phyloP scores from a whole-genome alignment of 1,140 invertebrate species.

The Coenobita brevimanus region DNA sequence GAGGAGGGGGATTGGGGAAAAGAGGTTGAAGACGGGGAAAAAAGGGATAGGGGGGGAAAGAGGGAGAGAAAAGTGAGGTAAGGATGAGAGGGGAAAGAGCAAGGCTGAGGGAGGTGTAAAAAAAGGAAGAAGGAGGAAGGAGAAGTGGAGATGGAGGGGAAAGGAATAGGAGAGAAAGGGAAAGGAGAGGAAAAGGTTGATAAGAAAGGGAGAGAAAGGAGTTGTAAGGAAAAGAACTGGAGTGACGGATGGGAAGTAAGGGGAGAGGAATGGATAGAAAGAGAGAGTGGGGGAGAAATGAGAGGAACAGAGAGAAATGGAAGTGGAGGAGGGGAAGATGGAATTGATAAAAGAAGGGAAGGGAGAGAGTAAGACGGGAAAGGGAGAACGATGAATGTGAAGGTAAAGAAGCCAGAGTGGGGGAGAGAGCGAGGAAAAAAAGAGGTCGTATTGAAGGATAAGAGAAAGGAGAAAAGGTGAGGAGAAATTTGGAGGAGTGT shows the following conservation, averaged over 20 bases:
- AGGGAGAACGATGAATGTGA: not conserved
- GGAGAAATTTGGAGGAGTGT: not conserved
- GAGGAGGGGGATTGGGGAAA: not conserved
- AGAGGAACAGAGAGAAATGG: not conserved
- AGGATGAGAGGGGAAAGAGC: not conserved
- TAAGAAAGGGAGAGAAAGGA: not conserved
- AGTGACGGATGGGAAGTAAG: too few species aligned
- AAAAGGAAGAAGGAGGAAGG: not conserved
- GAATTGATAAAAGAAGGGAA: too few species aligned
- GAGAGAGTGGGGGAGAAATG: not conserved
- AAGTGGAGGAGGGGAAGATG: not conserved
- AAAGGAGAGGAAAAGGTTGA: slow-evolving; percentile 1
- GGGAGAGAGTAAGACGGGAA: not conserved
- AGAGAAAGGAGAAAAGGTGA: not conserved
- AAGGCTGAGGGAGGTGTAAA: not conserved
- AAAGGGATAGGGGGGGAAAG: not conserved
- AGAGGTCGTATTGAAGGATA: not conserved
- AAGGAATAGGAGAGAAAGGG: not conserved
- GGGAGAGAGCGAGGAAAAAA: not conserved
- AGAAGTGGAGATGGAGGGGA: not conserved
- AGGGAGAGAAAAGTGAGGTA: not conserved
- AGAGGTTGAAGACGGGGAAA: not conserved
- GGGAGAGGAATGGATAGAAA: not conserved
- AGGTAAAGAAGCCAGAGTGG: not conserved
- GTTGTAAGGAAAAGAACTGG: not conserved